Conservation (phyloP, 2,113 vertebrate genomes). For the Empidonax traillii region DNA sequence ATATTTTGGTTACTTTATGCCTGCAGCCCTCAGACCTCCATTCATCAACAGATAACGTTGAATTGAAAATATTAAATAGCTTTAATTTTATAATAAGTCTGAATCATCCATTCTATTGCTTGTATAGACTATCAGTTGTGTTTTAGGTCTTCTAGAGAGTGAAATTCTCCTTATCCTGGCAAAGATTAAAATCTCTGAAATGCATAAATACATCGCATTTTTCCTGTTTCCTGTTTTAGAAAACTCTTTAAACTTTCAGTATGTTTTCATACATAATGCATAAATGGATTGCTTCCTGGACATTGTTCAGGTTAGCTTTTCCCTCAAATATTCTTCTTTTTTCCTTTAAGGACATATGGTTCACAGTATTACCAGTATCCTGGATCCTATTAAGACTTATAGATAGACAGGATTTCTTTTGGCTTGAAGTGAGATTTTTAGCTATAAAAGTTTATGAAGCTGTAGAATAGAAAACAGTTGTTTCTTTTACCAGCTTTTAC, state of each 20-base stretch:
- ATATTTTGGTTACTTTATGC: not conserved
- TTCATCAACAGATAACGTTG: not conserved
- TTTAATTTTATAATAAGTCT: not conserved
- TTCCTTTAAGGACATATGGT: not conserved
- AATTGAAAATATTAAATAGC: not conserved
- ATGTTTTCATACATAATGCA: not conserved
- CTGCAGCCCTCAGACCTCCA: not conserved
- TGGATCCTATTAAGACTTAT: not conserved
- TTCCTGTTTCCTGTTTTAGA: conserved; percentile 11
- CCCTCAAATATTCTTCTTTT: not conserved
- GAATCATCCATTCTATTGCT: not conserved
- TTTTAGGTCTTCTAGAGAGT: not conserved
- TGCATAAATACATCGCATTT: not conserved
- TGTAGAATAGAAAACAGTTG: not conserved
- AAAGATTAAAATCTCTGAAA: not conserved
- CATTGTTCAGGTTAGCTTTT: not conserved
- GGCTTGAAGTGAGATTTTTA: not conserved
- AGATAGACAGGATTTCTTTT: not conserved
- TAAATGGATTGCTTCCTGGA: conserved; percentile 6
- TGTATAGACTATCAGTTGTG: not conserved
- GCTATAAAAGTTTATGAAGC: not conserved
- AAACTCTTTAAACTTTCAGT: not conserved
- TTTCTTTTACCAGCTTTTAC: not conserved
- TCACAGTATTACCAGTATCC: not conserved
- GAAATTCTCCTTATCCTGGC: not conserved